Percentiles rank a stretch among this genome's conserved stretches.
Evolutionary conservation across 2,888 invertebrate species (phyloP).

Genomic region (Leucophenga maculata): DNA sequence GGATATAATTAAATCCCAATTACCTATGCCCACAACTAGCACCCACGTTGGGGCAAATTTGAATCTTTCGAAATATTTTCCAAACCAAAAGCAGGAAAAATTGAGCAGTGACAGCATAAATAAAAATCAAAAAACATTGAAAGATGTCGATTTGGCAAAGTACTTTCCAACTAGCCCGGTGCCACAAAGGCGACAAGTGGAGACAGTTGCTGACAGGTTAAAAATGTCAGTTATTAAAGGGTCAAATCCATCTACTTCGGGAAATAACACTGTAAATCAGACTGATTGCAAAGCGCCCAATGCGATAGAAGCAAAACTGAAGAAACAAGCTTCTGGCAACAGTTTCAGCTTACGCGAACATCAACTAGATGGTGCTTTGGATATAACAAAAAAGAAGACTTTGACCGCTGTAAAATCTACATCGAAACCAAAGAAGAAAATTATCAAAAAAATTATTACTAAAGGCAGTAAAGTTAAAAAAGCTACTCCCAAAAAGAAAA

Average conservation of each 20-base stretch:
- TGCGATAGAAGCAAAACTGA: conserved; percentile 37
- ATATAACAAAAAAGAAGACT: conserved; percentile 60
- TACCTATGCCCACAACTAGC: conserved; percentile 67
- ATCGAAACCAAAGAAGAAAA: conserved; percentile 63
- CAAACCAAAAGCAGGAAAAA: conserved; percentile 68
- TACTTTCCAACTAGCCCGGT: conserved; percentile 70
- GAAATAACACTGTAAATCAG: conserved; percentile 14
- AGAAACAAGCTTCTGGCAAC: conserved; percentile 52
- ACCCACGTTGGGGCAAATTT: conserved; percentile 59
- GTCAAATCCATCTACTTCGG: neutral
- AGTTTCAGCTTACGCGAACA: conserved; percentile 69
- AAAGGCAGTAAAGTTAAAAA: conserved; percentile 65
- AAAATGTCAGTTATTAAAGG: conserved; percentile 59
- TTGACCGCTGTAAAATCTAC: conserved; percentile 50
- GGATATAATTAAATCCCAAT: conserved; percentile 69
- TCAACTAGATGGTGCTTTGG: conserved; percentile 70
- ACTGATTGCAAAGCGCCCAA: neutral
- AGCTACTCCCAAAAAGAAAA: conserved; percentile 32
- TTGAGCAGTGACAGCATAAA: conserved; percentile 57
- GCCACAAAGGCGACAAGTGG: conserved; percentile 64
- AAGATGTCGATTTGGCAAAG: conserved; percentile 71
- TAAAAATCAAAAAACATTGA: conserved; percentile 70
- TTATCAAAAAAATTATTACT: conserved; percentile 66
- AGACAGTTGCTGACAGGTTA: conserved; percentile 64
- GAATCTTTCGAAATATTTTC: conserved; percentile 71